These are phyloP conservation scores for Drosophila burlai DNA, from an alignment of 1,140 invertebrate genomes.

Conservation along the genomic window DNA sequence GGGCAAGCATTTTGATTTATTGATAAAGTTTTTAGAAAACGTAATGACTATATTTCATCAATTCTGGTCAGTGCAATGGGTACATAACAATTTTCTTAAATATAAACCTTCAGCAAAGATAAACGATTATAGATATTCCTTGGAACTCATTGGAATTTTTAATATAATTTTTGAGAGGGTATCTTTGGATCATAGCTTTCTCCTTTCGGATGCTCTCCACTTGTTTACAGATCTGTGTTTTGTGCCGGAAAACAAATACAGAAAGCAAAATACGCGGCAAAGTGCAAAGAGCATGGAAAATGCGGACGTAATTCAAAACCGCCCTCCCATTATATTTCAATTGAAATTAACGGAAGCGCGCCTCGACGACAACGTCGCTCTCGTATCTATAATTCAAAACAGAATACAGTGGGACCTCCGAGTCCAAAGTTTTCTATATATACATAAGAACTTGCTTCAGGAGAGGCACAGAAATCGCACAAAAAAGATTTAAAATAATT, in stretches of 20 bases:
- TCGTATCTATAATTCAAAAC: constrained; percentile 3
- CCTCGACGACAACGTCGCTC: constrained; percentile 41
- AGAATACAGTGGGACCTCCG: constrained; percentile 6
- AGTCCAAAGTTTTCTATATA: not conserved
- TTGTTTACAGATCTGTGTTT: constrained; percentile 25
- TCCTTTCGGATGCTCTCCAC: not conserved
- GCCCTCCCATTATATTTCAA: constrained; percentile 79
- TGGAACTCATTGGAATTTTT: not conserved
- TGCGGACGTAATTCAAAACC: constrained; percentile 69
- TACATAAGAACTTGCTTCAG: not conserved
- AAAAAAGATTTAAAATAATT: no score
- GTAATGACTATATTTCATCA: not conserved
- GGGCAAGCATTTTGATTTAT: not conserved
- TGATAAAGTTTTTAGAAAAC: not conserved
- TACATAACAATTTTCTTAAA: no score
- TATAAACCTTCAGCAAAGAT: not conserved
- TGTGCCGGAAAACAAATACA: constrained; percentile 2
- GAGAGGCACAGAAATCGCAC: not conserved
- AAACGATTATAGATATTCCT: no score
- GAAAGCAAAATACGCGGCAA: constrained; percentile 10
- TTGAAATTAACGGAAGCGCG: constrained; percentile 73
- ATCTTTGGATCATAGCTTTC: not conserved
- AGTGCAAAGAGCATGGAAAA: constrained; percentile 30
- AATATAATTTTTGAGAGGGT: not conserved
- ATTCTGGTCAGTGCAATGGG: not conserved